phyloP scores from a whole-genome alignment of 2,113 vertebrate species.

The Dicrurus megarhynchus region DNA sequence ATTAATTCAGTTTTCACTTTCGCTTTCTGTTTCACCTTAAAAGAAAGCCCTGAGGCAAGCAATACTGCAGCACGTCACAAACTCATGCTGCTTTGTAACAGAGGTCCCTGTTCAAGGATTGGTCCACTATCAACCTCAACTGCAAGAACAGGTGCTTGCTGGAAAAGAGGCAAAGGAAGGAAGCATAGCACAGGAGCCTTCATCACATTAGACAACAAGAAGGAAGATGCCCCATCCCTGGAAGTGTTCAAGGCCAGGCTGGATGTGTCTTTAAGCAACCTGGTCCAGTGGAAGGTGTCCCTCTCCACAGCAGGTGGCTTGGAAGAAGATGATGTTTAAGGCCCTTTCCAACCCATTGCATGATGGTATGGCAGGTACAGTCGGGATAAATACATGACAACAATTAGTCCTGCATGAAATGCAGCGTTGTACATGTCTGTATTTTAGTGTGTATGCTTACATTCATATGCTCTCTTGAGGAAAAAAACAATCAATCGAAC shows the following conservation, averaged over 20 bases:
- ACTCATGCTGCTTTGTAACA: background rate
- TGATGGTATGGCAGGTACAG: background rate
- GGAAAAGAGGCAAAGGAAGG: background rate
- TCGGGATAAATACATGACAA: background rate
- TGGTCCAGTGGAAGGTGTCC: too few relatives aligned
- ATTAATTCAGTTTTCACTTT: background rate
- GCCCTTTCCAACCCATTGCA: background rate
- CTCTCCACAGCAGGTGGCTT: background rate
- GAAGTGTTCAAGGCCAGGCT: background rate
- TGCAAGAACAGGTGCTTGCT: background rate
- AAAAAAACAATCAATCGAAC: background rate
- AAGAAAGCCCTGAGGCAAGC: background rate
- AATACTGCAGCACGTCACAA: background rate
- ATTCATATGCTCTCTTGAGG: background rate
- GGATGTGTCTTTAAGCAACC: background rate
- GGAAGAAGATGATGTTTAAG: background rate
- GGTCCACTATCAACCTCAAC: background rate
- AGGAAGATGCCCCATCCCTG: background rate
- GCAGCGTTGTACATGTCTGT: background rate
- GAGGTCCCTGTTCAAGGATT: background rate
- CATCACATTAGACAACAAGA: background rate
- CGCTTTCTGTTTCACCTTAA: conserved; percentile 7
- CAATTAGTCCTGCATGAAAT: background rate
- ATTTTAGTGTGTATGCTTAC: background rate
- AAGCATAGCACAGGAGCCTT: background rate